Percentiles rank a stretch among this genome's conserved stretches.
These are phyloP conservation scores for Festucalex cinctus DNA, from an alignment of 2,113 vertebrate genomes.

Conservation along the genomic window DNA sequence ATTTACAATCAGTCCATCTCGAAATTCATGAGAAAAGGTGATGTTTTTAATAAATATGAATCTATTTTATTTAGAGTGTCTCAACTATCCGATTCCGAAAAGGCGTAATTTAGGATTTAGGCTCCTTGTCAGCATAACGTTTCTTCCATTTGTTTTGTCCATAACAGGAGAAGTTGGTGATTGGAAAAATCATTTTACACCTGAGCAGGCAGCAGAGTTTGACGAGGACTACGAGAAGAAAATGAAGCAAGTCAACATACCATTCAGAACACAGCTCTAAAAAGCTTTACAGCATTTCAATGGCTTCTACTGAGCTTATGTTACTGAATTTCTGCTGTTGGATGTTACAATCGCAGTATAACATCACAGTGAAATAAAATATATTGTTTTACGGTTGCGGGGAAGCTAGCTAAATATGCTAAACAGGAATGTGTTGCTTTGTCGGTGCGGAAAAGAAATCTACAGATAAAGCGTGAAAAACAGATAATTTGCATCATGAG, in stretches of 20 bases:
- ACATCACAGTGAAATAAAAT: too few species aligned
- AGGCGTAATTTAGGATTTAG: neutral
- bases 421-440: too few species aligned
- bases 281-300: neutral
- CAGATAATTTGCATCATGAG: too few species aligned
- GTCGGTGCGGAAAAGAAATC: too few species aligned
- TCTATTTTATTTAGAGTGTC: too few species aligned
- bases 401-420: too few species aligned
- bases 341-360: too few species aligned
- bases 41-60: too few species aligned
- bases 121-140: neutral
- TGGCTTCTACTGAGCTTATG: too few species aligned
- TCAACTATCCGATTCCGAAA: neutral
- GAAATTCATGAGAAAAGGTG: conserved; percentile 81
- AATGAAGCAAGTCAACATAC: conserved; percentile 74
- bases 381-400: too few species aligned
- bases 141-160: neutral
- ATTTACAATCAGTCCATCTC: conserved; percentile 69
- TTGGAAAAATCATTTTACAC: conserved; percentile 85
- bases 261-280: conserved; percentile 74
- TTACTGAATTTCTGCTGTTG: too few species aligned
- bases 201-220: conserved; percentile 79
- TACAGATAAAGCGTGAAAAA: too few species aligned
- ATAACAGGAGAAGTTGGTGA: conserved; percentile 80
- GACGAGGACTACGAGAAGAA: conserved; percentile 77